Evolutionary conservation across 2,113 vertebrate species (phyloP).

Genomic region (Coryphaenoides rupestris): DNA sequence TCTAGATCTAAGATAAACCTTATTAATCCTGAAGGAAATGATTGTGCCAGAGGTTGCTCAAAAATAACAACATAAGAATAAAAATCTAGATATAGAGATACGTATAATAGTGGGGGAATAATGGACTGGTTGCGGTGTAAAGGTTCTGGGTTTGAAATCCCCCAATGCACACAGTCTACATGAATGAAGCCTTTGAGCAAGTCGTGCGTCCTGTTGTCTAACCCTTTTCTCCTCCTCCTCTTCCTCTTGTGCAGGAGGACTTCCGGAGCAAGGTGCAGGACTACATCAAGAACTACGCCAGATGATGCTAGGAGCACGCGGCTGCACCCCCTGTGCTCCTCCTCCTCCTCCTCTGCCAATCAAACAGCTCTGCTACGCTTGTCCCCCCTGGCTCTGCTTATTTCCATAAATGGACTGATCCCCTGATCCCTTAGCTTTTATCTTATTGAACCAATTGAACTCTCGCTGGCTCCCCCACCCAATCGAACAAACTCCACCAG

Average conservation of each 20-base stretch:
- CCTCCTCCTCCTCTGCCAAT: conserved; percentile 36
- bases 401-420: conserved; percentile 6
- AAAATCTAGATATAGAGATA: no score
- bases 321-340: conserved; percentile 21
- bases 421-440: conserved; percentile 14
- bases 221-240: conserved; percentile 4
- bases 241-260: conserved; percentile 77
- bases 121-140: no score
- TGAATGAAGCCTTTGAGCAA: no score
- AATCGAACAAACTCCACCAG: conserved; percentile 44
- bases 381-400: conserved; percentile 42
- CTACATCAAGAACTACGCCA: conserved; percentile 91
- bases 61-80: no score
- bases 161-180: no score
- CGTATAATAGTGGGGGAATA: no score
- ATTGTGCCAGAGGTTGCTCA: no score
- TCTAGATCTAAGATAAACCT: no score
- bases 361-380: conserved; percentile 58
- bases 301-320: conserved; percentile 82
- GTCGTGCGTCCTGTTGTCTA: no score
- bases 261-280: conserved; percentile 92
- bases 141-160: no score
- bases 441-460: conserved; percentile 11
- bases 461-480: conserved; percentile 2
- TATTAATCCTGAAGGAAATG: no score